Evolutionary conservation across 2,797 vertebrate species (phyloP).

Genomic region (Periophthalmus magnuspinnatus): DNA sequence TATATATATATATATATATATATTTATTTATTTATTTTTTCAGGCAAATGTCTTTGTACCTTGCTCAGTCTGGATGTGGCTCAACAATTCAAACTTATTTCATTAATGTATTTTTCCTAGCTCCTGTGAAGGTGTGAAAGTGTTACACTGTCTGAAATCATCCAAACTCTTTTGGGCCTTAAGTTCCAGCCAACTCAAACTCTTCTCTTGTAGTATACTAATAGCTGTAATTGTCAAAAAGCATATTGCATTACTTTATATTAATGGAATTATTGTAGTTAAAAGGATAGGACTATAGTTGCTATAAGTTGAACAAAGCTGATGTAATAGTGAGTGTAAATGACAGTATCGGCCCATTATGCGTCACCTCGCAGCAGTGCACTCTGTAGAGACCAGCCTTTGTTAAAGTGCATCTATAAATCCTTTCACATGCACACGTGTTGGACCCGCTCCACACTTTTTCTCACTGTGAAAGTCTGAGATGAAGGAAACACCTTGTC

Average conservation of each 20-base stretch:
- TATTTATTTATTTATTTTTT: too few relatives aligned
- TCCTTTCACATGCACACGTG: conserved; percentile 15
- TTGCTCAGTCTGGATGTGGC: background rate
- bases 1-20: too few relatives aligned
- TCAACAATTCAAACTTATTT: background rate
- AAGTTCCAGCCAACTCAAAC: background rate
- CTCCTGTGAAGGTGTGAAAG: background rate
- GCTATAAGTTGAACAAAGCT: conserved; percentile 1
- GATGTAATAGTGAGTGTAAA: background rate
- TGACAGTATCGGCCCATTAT: conserved; percentile 14
- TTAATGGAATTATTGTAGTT: background rate
- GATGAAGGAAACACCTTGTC: conserved; percentile 5
- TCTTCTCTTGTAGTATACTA: background rate
- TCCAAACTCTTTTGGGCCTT: background rate
- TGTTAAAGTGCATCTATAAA: conserved; percentile 39
- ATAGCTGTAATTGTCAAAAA: background rate
- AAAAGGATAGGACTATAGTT: conserved; percentile 2
- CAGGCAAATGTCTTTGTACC: too few relatives aligned
- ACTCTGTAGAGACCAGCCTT: conserved; percentile 22
- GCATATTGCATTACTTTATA: background rate
- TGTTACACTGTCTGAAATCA: background rate
- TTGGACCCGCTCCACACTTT: conserved; percentile 19
- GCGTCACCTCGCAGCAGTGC: conserved; percentile 29
- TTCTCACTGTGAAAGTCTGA: conserved; percentile 24
- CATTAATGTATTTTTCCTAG: background rate